phyloP scores from a whole-genome alignment of 2,113 vertebrate species.

The Gnathochromis pfefferi region DNA sequence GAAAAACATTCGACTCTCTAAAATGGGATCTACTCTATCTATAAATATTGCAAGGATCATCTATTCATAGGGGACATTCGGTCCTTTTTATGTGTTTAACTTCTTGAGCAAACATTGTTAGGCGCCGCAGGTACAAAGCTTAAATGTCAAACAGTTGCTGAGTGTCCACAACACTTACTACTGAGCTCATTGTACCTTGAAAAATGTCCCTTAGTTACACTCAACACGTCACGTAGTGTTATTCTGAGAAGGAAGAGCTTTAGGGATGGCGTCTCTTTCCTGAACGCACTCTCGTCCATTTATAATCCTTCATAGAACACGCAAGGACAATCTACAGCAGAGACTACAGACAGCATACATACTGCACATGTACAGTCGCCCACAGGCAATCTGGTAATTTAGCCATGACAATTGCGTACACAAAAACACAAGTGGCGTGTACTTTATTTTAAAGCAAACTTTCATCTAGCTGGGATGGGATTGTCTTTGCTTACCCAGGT shows the following conservation, averaged over 20 bases:
- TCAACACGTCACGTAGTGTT: not conserved
- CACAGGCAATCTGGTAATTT: constrained; percentile 19
- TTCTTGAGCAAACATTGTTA: not conserved
- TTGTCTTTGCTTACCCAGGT: not conserved
- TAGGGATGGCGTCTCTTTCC: not conserved
- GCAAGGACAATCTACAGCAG: not conserved
- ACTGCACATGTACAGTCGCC: constrained; percentile 8
- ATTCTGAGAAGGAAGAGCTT: constrained; percentile 25
- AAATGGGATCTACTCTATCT: not conserved
- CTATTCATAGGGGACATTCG: not conserved
- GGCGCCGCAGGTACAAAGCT: not conserved
- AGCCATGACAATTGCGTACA: not conserved
- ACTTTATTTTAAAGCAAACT: constrained; percentile 10
- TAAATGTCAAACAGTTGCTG: not conserved
- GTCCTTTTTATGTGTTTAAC: not conserved
- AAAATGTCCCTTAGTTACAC: not conserved
- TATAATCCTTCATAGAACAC: not conserved
- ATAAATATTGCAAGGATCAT: not conserved
- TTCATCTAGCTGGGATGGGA: not conserved
- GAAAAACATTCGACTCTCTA: not conserved
- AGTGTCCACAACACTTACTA: not conserved
- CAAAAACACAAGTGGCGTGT: not conserved
- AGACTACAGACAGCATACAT: not conserved
- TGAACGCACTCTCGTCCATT: not conserved
- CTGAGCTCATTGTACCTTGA: constrained; percentile 14